Percentiles rank a stretch among this genome's conserved stretches.
These are phyloP conservation scores for Eospalax fontanierii DNA, from an alignment of 2,797 vertebrate species.

Conservation along the genomic window DNA sequence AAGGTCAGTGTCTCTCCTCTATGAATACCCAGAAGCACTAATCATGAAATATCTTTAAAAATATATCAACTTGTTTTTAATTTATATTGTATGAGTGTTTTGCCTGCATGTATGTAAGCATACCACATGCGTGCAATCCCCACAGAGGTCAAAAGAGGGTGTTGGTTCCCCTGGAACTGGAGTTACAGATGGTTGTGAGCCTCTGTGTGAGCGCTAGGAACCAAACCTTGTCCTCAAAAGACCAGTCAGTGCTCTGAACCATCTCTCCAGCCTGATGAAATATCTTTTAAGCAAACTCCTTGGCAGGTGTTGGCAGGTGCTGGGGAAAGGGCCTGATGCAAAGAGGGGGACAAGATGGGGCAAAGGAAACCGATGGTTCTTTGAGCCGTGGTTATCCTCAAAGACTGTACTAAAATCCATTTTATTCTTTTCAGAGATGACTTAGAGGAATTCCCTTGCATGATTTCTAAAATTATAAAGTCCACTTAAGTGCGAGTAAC, in stretches of 20 bases:
- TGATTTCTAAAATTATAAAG: neutral
- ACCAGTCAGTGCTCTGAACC: too few relatives aligned
- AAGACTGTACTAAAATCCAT: neutral
- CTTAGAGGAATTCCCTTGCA: neutral
- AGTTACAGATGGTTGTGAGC: too few relatives aligned
- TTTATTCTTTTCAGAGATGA: neutral
- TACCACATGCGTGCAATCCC: too few relatives aligned
- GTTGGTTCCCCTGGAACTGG: too few relatives aligned
- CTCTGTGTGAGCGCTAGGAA: too few relatives aligned
- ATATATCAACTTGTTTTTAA: too few relatives aligned
- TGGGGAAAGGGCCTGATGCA: too few relatives aligned
- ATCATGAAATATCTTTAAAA: neutral
- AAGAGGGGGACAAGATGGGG: neutral
- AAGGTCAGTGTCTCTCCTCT: neutral
- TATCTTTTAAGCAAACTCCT: neutral
- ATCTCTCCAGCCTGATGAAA: neutral
- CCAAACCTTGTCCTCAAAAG: too few relatives aligned
- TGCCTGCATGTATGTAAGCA: too few relatives aligned
- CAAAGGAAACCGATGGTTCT: neutral
- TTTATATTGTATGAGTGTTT: too few relatives aligned
- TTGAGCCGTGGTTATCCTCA: neutral
- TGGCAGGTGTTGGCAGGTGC: neutral
- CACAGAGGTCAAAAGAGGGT: too few relatives aligned
- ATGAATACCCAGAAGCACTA: neutral
- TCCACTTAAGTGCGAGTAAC: neutral